phyloP scores from a whole-genome alignment of 1,140 invertebrate genomes.

The Drosophila funebris region DNA sequence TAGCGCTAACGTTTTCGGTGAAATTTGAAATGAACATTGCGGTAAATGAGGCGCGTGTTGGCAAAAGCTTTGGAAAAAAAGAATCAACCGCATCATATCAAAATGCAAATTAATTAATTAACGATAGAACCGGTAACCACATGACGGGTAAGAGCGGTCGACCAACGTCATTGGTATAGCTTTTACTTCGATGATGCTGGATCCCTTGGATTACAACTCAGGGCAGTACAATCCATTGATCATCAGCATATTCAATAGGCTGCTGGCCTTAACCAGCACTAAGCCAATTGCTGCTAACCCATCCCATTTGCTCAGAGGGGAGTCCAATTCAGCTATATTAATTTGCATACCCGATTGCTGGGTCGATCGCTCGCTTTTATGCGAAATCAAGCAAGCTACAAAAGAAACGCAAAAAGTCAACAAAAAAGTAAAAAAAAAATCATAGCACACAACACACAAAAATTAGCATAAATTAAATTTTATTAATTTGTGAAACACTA shows the following conservation, averaged over 20 bases:
- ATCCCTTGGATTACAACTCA: neutral
- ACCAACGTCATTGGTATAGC: neutral
- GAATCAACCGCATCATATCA: slow-evolving; percentile 63
- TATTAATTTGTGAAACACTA: slow-evolving; percentile 81
- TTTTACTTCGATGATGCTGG: slow-evolving; percentile 2
- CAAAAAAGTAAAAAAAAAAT: slow-evolving; percentile 16
- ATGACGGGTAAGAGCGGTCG: slow-evolving; percentile 8
- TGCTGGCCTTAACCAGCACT: neutral
- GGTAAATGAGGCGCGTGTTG: slow-evolving; percentile 66
- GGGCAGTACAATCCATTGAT: slow-evolving; percentile 4
- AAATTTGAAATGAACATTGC: slow-evolving; percentile 78
- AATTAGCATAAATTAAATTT: slow-evolving; percentile 82
- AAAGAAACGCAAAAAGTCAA: slow-evolving; percentile 55
- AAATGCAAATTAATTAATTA: slow-evolving; percentile 78
- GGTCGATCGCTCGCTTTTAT: slow-evolving; percentile 56
- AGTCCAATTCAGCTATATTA: slow-evolving; percentile 11
- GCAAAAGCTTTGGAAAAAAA: slow-evolving; percentile 53
- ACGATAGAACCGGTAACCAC: slow-evolving; percentile 43
- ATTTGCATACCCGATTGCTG: slow-evolving; percentile 66
- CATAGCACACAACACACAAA: slow-evolving; percentile 25
- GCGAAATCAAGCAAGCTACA: slow-evolving; percentile 54
- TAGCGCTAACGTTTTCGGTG: slow-evolving; percentile 59
- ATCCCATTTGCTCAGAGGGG: slow-evolving; percentile 19
- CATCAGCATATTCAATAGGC: slow-evolving; percentile 14
- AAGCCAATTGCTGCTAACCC: slow-evolving; percentile 10